phyloP scores from a whole-genome alignment of 2,888 invertebrate species.

The Uloborus plumipes region DNA sequence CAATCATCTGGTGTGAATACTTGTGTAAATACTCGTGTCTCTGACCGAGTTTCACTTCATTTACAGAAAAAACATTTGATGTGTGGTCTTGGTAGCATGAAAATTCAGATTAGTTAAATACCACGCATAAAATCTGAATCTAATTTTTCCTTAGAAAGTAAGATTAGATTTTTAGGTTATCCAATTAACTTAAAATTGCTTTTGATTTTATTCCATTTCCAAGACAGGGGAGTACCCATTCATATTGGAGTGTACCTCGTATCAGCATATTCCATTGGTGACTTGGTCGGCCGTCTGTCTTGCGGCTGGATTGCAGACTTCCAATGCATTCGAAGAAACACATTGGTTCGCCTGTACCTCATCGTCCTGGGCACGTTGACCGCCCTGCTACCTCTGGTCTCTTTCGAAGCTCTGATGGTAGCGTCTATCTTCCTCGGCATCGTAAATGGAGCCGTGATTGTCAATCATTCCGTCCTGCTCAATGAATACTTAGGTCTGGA shows the following conservation, averaged over 20 bases:
- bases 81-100: too few species aligned
- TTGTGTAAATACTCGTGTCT: too few species aligned
- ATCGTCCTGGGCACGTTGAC: constrained; percentile 47
- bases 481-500: constrained; percentile 39
- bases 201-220: neutral
- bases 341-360: constrained; percentile 51
- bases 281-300: constrained; percentile 61
- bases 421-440: constrained; percentile 51
- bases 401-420: constrained; percentile 7
- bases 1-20: too few species aligned
- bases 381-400: constrained; percentile 17
- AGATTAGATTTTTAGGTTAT: too few species aligned
- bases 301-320: constrained; percentile 64
- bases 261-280: constrained; percentile 63
- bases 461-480: constrained; percentile 63
- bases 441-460: constrained; percentile 61
- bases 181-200: neutral
- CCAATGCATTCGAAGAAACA: constrained; percentile 35
- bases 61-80: too few species aligned
- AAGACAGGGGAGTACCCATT: constrained; percentile 28
- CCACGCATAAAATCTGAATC: too few species aligned
- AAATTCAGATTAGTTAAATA: too few species aligned
- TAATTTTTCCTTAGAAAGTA: too few species aligned
- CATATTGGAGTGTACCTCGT: constrained; percentile 51
- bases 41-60: too few species aligned